Conservation (phyloP, 2,888 invertebrate genomes). For the Cheilosia variabilis region DNA sequence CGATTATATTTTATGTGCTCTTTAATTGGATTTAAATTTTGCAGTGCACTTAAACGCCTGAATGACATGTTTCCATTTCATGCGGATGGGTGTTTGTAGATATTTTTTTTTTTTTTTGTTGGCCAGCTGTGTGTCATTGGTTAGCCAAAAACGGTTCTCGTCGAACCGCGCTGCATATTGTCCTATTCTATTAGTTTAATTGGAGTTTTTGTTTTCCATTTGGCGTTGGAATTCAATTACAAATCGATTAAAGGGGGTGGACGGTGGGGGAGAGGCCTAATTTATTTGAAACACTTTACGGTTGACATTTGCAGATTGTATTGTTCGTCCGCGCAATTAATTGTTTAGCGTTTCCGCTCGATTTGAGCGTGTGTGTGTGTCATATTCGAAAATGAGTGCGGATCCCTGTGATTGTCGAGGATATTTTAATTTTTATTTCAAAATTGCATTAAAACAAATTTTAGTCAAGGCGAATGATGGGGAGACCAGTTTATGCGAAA, state of each 20-base stretch:
- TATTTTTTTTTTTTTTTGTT: slow-evolving; percentile 7
- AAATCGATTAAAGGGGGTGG: slow-evolving; percentile 68
- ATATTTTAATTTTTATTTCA: not conserved
- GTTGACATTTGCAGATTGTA: slow-evolving; percentile 52
- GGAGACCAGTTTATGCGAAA: slow-evolving; percentile 6
- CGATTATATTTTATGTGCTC: slow-evolving; percentile 41
- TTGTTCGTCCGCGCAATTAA: slow-evolving; percentile 29
- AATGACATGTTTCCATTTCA: slow-evolving; percentile 38
- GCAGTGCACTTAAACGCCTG: slow-evolving; percentile 31
- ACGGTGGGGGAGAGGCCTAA: slow-evolving; percentile 6
- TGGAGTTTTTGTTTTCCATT: slow-evolving; percentile 31
- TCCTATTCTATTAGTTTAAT: slow-evolving; percentile 66
- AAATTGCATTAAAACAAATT: not conserved
- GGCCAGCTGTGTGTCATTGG: slow-evolving; percentile 13
- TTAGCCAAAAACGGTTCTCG: slow-evolving; percentile 7
- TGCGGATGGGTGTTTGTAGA: not conserved
- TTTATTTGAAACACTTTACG: slow-evolving; percentile 59
- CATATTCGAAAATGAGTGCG: not conserved
- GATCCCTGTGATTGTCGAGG: not conserved
- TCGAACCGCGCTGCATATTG: slow-evolving; percentile 22
- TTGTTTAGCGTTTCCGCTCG: slow-evolving; percentile 43
- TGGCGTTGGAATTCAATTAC: slow-evolving; percentile 66
- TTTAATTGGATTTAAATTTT: slow-evolving; percentile 65
- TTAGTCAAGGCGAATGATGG: not conserved
- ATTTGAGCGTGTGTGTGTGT: slow-evolving; percentile 1